Evolutionary conservation across 2,113 vertebrate genomes (phyloP).

Genomic region (Salminus brasiliensis): DNA sequence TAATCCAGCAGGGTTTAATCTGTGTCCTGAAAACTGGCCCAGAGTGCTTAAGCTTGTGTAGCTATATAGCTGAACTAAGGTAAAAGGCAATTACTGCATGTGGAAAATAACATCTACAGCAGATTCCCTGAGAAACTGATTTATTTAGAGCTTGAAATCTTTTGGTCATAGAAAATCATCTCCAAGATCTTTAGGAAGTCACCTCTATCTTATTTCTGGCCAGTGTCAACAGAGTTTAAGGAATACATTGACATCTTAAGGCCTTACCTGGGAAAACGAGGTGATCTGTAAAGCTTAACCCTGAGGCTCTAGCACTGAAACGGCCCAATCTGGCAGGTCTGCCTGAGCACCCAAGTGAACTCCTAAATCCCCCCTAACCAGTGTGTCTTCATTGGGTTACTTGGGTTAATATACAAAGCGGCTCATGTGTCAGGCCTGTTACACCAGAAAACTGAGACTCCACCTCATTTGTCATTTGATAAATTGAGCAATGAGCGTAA

Average conservation of each 20-base stretch:
- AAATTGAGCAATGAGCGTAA: not conserved
- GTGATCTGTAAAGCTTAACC: slow-evolving; percentile 2
- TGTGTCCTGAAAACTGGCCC: not conserved
- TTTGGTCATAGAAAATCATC: not conserved
- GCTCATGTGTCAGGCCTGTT: not conserved
- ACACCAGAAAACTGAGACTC: not conserved
- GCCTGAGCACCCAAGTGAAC: slow-evolving; percentile 8
- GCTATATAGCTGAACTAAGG: not conserved
- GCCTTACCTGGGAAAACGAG: not conserved
- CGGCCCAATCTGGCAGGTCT: not conserved
- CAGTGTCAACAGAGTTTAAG: not conserved
- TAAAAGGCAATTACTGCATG: not conserved
- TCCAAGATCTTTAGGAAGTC: not conserved
- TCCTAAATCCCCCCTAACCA: not conserved
- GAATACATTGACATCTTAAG: not conserved
- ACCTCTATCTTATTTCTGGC: not conserved
- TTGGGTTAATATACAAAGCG: not conserved
- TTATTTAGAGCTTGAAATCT: not conserved
- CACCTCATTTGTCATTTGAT: not conserved
- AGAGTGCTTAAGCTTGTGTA: not conserved
- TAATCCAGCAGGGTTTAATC: not conserved
- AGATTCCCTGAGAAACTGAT: not conserved
- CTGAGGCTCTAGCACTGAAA: slow-evolving; percentile 5
- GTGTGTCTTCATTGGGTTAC: not conserved
- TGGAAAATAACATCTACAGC: not conserved